Evolutionary conservation across 2,888 invertebrate genomes (phyloP).

Genomic region (Drosophila parthenogenetica): DNA sequence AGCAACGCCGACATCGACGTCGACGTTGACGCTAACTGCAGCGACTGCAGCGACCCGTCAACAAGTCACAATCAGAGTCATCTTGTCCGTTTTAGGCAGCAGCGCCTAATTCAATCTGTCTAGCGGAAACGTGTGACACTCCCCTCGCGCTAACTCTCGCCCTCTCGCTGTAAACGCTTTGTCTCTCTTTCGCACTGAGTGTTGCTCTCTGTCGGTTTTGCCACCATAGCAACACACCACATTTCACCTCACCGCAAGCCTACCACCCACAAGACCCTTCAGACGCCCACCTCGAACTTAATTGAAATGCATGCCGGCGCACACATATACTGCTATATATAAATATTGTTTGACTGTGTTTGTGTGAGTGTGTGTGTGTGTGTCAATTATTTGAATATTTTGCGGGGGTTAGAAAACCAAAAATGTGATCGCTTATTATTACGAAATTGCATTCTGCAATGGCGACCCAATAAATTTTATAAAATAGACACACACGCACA

Average conservation of each 20-base stretch:
- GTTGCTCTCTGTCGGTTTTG: too few species aligned
- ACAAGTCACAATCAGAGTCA: conserved; percentile 58
- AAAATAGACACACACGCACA: conserved; percentile 11
- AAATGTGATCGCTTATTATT: conserved; percentile 46
- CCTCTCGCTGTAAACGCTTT: background rate
- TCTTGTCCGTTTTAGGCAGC: conserved; percentile 35
- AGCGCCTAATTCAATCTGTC: conserved; percentile 53
- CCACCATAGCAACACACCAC: conserved; percentile 2
- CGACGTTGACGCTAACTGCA: background rate
- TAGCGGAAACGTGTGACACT: conserved; percentile 60
- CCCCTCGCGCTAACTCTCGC: background rate
- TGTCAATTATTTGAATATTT: conserved; percentile 39
- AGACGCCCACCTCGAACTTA: conserved; percentile 39
- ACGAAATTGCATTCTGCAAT: conserved; percentile 68
- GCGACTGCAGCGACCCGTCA: conserved; percentile 34
- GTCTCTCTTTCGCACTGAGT: background rate
- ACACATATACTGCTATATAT: background rate
- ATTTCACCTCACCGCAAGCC: background rate
- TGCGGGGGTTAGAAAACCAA: conserved; percentile 42
- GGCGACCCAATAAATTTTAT: conserved; percentile 56
- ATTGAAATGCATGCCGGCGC: conserved; percentile 63
- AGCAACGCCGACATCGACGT: background rate
- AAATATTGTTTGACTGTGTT: background rate
- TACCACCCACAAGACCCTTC: conserved; percentile 19
- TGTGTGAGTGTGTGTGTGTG: background rate